phyloP scores from a whole-genome alignment of 2,888 invertebrate genomes.

The Chelonus formosanus region DNA sequence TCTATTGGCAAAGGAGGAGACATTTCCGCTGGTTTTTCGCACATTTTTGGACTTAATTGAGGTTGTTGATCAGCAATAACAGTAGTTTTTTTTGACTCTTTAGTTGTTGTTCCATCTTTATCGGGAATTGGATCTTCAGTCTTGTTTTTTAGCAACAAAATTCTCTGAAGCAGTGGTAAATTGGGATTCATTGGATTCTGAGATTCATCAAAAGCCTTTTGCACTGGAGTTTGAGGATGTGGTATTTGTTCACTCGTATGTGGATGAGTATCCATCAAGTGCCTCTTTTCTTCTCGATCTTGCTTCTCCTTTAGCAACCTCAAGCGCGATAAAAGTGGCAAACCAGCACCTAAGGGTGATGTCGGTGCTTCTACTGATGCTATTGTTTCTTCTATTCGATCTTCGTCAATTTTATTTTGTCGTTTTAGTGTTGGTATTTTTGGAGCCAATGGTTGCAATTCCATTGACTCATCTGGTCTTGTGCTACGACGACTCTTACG shows the following conservation, averaged over 20 bases:
- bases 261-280: slow-evolving; percentile 52
- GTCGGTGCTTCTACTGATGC: slow-evolving; percentile 71
- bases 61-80: slow-evolving; percentile 36
- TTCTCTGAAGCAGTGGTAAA: slow-evolving; percentile 78
- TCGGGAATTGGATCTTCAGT: slow-evolving; percentile 68
- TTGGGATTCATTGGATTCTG: slow-evolving; percentile 50
- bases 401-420: slow-evolving; percentile 66
- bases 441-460: slow-evolving; percentile 72
- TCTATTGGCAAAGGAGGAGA: slow-evolving; percentile 38
- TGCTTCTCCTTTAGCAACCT: slow-evolving; percentile 87
- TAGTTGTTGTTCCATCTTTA: slow-evolving; percentile 51
- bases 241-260: slow-evolving; percentile 21
- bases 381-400: slow-evolving; percentile 59
- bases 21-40: not conserved
- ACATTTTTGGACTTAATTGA: not conserved
- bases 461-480: slow-evolving; percentile 71
- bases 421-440: slow-evolving; percentile 60
- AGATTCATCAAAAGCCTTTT: slow-evolving; percentile 38
- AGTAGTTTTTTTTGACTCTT: slow-evolving; percentile 51
- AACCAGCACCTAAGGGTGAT: slow-evolving; percentile 84
- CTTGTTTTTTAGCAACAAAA: slow-evolving; percentile 79
- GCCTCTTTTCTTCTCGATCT: slow-evolving; percentile 67
- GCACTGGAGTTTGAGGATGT: not conserved
- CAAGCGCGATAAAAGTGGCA: slow-evolving; percentile 80
- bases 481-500: slow-evolving; percentile 67